Evolutionary conservation across 2,888 invertebrate species (phyloP).

Genomic region (Cybosia mesomella): DNA sequence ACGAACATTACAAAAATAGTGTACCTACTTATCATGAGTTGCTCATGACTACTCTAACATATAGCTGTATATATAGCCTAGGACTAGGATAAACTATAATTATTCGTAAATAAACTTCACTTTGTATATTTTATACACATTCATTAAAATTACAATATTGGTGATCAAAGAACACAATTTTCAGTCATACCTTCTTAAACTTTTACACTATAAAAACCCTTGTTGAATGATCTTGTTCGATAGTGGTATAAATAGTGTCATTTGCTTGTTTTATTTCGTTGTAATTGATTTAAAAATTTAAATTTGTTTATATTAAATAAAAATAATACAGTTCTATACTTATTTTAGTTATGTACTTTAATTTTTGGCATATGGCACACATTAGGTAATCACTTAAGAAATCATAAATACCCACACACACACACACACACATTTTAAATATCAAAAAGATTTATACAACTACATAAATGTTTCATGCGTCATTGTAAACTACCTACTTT

Average conservation of each 20-base stretch:
- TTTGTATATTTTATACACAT: conserved; percentile 37
- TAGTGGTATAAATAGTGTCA: neutral
- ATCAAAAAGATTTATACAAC: conserved; percentile 44
- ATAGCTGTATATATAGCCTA: conserved; percentile 32
- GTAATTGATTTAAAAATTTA: neutral
- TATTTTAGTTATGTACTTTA: conserved; percentile 21
- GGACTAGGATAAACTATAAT: conserved; percentile 48
- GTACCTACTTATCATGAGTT: conserved; percentile 8
- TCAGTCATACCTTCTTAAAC: conserved; percentile 46
- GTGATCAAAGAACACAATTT: conserved; percentile 42
- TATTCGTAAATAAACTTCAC: conserved; percentile 20
- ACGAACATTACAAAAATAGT: conserved; percentile 16
- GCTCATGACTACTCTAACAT: conserved; percentile 24
- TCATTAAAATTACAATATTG: conserved; percentile 24
- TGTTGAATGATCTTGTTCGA: neutral
- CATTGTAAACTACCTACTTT: conserved; percentile 18
- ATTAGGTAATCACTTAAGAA: conserved; percentile 16
- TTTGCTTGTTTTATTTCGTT: neutral
- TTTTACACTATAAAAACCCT: conserved; percentile 23
- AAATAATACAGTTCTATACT: conserved; percentile 13
- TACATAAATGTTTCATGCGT: conserved; percentile 33
- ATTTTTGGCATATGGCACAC: conserved; percentile 3
- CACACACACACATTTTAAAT: conserved; percentile 48
- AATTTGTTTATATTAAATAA: conserved; percentile 6
- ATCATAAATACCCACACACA: conserved; percentile 44